Evolutionary conservation across 2,888 invertebrate species (phyloP), one percentile per base, ranked within the genome.

Genomic region (Eupithecia insigniata): DNA sequence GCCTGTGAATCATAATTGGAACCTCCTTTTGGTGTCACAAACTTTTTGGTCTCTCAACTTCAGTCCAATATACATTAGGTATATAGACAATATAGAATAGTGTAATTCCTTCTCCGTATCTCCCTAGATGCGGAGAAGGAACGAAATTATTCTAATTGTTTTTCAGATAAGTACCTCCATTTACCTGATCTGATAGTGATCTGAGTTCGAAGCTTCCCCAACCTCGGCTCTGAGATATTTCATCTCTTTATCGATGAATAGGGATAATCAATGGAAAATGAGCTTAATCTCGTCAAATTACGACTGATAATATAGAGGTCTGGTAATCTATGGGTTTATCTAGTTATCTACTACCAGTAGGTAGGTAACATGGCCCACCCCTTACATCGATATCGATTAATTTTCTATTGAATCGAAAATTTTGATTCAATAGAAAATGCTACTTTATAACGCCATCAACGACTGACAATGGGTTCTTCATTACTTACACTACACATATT

Each of bases 191-290:
- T 14, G 55, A 55, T 55, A 55, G 26, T 55, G 55, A 55, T 55
- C 26, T 12, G 12, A 55, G 26, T 55, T 55, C 55, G 26, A 55
- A 55, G 55, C 55, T 55, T 26, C 26, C 51, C 5, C 5, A 55
- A 26, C 55, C 55, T 55, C 26, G 55, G 55, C 4, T 55, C 26
- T 26, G 55, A 55, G 55, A 55, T 55, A 55, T 55, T 55, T 5
- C 26, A 14, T n/a, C 51, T 66, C 46, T 8, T 22, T 66, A 51
- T 51, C 32, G 66, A 32, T 51, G 51, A 66, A 55, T 55, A 55
- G 55, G 26, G 12, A 26, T 55, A 55, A 55, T 55, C 55, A 55
- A 55, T 55, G 55, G 14, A 26, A 55, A 55, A 55, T 22, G 10
- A 51, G 51, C 51, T 12, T 51, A 22, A 26, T 22, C 4, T 51